These are phyloP conservation scores for Bettongia penicillata DNA, from an alignment of 2,113 vertebrate genomes.

Conservation along the genomic window DNA sequence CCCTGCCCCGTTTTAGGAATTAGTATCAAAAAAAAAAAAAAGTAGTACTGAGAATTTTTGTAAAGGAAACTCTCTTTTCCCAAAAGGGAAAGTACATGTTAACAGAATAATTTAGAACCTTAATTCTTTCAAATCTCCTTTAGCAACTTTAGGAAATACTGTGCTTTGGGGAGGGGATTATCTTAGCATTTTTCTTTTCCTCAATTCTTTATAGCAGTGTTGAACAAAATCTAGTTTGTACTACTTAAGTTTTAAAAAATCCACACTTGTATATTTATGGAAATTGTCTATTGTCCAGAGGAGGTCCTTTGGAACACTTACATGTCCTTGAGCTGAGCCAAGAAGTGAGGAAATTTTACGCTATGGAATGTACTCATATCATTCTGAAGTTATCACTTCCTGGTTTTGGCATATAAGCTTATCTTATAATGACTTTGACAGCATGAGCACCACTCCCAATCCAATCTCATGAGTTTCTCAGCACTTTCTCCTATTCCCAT, in stretches of 20 bases:
- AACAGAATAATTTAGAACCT: neutral
- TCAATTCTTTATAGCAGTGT: neutral
- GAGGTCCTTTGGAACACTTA: neutral
- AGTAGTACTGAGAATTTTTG: neutral
- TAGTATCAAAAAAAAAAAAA: conserved; percentile 17
- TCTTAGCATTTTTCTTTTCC: neutral
- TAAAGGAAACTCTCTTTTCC: neutral
- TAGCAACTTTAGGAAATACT: conserved; percentile 40
- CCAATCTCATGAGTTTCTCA: neutral
- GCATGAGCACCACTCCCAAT: neutral
- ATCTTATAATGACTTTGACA: neutral
- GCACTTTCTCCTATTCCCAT: neutral
- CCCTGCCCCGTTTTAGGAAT: neutral
- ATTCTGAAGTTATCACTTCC: conserved; percentile 14
- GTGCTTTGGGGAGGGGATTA: neutral
- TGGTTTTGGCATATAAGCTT: conserved; percentile 19
- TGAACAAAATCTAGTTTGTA: conserved; percentile 31
- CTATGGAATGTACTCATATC: neutral
- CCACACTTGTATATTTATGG: neutral
- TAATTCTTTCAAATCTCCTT: neutral
- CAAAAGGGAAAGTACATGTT: neutral
- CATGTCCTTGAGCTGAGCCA: neutral
- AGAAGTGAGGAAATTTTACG: neutral
- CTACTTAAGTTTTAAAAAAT: neutral
- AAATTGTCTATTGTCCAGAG: neutral